A percentile compares a stretch with the other conserved stretches of the same genome.
phyloP scores from a whole-genome alignment of 64 coral and sea anemone genomes.

The Montipora foliosa region DNA sequence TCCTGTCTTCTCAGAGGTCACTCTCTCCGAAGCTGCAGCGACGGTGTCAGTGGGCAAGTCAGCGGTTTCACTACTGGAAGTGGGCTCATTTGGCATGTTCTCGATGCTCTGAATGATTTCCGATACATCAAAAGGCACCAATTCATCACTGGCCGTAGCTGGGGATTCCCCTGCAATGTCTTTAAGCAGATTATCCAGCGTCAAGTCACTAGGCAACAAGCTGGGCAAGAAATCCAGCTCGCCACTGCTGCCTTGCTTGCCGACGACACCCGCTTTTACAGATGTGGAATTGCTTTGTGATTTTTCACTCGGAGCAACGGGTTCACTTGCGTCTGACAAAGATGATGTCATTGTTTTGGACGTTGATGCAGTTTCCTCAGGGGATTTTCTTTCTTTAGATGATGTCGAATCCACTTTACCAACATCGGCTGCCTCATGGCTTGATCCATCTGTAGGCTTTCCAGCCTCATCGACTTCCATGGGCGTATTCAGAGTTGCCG shows the following conservation, averaged over 20 bases:
- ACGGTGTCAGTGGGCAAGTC: neutral
- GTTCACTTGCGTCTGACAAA: neutral
- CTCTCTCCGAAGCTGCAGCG: neutral
- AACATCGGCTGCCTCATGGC: neutral
- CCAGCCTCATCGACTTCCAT: neutral
- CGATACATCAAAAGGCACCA: slow-evolving; percentile 14
- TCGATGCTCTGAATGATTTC: slow-evolving; percentile 20
- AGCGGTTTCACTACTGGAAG: neutral
- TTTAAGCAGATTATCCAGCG: neutral
- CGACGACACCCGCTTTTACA: neutral
- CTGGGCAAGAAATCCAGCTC: neutral
- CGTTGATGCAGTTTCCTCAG: neutral
- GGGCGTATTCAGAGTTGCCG: neutral
- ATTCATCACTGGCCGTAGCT: neutral
- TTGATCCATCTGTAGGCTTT: neutral
- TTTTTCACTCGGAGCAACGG: neutral
- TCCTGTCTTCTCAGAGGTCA: neutral
- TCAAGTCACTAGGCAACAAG: slow-evolving; percentile 15
- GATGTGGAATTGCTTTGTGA: neutral
- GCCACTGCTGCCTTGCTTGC: neutral
- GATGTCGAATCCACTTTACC: neutral
- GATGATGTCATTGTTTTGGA: neutral
- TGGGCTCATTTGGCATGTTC: neutral
- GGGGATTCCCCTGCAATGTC: neutral
- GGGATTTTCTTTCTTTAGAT: neutral